Base-by-base conservation (phyloP, 2,888 invertebrate genomes). In the Sipha maydis region DNA sequence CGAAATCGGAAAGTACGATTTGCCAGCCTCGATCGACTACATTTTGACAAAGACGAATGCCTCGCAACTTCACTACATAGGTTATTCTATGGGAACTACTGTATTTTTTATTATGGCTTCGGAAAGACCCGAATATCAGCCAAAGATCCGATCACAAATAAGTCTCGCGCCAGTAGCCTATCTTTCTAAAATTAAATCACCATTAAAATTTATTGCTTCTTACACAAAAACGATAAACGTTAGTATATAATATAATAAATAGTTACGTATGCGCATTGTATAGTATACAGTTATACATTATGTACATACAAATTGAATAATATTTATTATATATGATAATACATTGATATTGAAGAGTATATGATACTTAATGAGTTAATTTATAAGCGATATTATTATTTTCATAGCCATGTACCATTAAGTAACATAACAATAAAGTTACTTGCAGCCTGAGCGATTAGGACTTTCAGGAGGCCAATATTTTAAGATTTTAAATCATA, bases 51-150 rank as follows among this genome's bases (percentile, higher is more conserved):
- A 90, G 8, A 94, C 94, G 1, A 92, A 92, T 0, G 92, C 93
- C 89, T 90, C 92, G 19, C 92, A 93, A 71, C 91, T 95, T 67
- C 94, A 95, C 90, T 98, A 97, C 91, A 93, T 97, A 77, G 98
- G 98, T 0, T 97, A 98, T 92, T 98, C 97, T 0, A 97, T 98
- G 95, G 98, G 97, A 0, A 96, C 96, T 0, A 95, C 96, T 0
- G 93, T 95, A 91, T 94, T 95, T 90, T 95, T 95, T 91, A 95
- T 95, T 3, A 93, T 96, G 91, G 93, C 96, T 83, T 95, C 95
- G 1, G 93, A 94, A 34, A 92, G 94, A 90, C 94, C 95, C 0
- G 93, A 95, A 90, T 94, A 95, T 5, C 95, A 95, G 90, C 93
- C 94, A 76, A 93, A 94, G 77, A 92, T 96, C 56, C 93, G 94